These are phyloP conservation scores for Halictus ligatus DNA, from an alignment of 2,888 invertebrate genomes.

Conservation along the genomic window DNA sequence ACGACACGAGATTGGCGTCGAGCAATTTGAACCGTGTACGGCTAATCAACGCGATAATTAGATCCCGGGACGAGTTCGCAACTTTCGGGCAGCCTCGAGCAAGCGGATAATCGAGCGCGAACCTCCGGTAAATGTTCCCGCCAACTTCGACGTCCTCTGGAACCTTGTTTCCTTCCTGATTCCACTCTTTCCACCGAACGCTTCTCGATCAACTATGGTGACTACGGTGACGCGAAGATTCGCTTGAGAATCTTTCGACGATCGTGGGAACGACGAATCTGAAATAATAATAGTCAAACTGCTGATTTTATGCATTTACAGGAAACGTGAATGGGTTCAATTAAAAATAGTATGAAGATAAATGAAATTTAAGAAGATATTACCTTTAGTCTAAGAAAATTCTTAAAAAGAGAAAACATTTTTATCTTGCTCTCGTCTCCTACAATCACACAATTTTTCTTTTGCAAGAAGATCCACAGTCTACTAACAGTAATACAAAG, in stretches of 20 bases:
- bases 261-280: neutral
- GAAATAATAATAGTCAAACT: neutral
- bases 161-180: neutral
- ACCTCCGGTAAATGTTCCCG: constrained; percentile 25
- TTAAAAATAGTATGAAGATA: no score
- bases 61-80: constrained; percentile 35
- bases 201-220: neutral
- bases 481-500: neutral
- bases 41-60: constrained; percentile 52
- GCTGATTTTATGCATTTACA: no score
- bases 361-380: no score
- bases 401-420: no score
- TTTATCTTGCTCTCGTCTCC: no score
- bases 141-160: neutral
- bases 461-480: no score
- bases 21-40: constrained; percentile 41
- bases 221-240: neutral
- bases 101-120: constrained; percentile 51
- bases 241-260: neutral
- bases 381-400: no score
- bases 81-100: constrained; percentile 39
- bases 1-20: constrained; percentile 16
- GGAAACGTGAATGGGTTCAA: no score
- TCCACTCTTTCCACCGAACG: neutral
- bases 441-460: no score